Evolutionary conservation across 2,113 vertebrate genomes (phyloP).

Genomic region (Bothrops jararaca): DNA sequence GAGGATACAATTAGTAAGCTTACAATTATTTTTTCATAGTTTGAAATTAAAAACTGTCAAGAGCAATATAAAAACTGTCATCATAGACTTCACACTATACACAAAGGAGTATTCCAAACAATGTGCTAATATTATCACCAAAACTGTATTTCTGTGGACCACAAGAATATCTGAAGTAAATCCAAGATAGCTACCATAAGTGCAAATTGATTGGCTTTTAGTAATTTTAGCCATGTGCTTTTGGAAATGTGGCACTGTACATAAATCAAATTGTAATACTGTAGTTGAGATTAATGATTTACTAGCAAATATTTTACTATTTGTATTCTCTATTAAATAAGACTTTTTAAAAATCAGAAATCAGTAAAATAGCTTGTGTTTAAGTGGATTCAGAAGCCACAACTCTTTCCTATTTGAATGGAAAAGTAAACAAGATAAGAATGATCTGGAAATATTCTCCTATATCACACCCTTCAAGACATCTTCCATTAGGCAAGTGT

Average conservation of each 20-base stretch:
- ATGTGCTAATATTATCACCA: constrained; percentile 10
- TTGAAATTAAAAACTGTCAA: constrained; percentile 16
- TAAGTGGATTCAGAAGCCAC: constrained; percentile 34
- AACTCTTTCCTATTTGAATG: neutral
- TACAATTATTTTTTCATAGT: constrained; percentile 7
- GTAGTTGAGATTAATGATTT: neutral
- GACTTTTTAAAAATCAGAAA: constrained; percentile 29
- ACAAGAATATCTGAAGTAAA: neutral
- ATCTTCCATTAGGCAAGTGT: neutral
- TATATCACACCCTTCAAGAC: neutral
- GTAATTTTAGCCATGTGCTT: neutral
- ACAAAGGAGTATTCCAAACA: neutral
- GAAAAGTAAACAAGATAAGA: neutral
- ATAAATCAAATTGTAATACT: constrained; percentile 26
- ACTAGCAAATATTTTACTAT: constrained; percentile 20
- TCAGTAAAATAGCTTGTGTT: constrained; percentile 52
- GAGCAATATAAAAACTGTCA: constrained; percentile 5
- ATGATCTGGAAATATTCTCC: neutral
- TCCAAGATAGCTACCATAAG: neutral
- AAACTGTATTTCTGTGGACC: neutral
- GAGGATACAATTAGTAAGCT: constrained; percentile 5
- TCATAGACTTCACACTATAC: neutral
- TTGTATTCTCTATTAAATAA: constrained; percentile 7
- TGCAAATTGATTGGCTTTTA: neutral
- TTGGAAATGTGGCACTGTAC: neutral